Conservation (phyloP, 2,113 vertebrate species). For the Ptilorrhoa leucosticta region DNA sequence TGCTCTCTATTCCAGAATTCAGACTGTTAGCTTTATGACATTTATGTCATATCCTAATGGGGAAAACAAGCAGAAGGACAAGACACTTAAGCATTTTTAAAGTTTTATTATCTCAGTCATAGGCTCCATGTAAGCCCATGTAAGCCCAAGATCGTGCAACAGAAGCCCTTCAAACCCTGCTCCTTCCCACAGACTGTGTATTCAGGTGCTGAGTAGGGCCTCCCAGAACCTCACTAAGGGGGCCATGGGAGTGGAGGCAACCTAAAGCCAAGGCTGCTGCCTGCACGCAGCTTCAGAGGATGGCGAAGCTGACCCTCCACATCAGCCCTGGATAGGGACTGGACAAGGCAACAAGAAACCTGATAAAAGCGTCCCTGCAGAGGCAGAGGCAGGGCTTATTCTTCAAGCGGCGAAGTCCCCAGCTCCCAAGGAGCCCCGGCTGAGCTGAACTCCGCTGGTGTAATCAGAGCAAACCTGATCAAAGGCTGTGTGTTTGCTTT, state of each 20-base stretch:
- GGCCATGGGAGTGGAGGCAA: background rate
- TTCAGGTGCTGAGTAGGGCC: background rate
- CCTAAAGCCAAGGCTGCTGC: background rate
- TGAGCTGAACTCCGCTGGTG: background rate
- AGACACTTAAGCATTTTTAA: background rate
- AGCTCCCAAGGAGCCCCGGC: background rate
- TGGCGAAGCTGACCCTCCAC: accelerated
- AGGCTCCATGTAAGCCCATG: background rate
- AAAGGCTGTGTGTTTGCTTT: background rate
- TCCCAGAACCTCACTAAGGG: background rate
- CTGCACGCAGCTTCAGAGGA: background rate
- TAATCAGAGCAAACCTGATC: background rate
- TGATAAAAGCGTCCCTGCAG: accelerated
- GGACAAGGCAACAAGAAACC: background rate
- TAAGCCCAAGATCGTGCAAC: background rate
- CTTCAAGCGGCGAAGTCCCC: background rate
- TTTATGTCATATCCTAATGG: background rate
- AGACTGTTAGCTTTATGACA: background rate
- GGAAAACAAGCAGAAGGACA: background rate
- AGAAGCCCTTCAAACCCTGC: background rate
- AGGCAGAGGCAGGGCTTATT: background rate
- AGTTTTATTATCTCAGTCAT: background rate
- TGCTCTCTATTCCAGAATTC: background rate
- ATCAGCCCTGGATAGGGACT: background rate
- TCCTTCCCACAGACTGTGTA: background rate